Conservation (phyloP, 2,113 vertebrate species). For the Tychaedon coryphoeus region DNA sequence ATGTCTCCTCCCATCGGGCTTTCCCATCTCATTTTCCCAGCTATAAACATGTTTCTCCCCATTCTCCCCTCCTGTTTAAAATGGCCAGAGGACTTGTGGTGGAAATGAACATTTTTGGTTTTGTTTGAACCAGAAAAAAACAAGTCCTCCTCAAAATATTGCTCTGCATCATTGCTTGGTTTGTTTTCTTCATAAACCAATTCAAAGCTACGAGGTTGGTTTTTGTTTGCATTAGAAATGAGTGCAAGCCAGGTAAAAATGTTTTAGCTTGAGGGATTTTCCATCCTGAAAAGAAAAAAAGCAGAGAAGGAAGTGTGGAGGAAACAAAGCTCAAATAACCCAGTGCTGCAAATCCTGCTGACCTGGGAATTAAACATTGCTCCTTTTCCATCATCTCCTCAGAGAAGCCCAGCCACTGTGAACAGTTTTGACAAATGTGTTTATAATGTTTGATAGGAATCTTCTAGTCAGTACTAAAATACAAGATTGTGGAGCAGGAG, state of each 20-base stretch:
- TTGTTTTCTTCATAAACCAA: background rate
- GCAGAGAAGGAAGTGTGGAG: background rate
- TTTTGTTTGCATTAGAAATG: background rate
- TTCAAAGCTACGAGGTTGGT: background rate
- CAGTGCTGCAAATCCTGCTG: background rate
- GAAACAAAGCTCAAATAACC: background rate
- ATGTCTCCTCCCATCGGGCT: background rate
- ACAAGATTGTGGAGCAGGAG: background rate
- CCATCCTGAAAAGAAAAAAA: background rate
- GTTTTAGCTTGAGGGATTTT: background rate
- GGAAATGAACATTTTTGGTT: background rate
- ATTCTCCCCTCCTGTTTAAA: background rate
- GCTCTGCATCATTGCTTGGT: rapidly evolving
- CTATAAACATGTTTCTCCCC: background rate
- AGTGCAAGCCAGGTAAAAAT: background rate
- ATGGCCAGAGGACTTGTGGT: background rate
- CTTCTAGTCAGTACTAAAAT: background rate
- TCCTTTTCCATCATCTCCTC: background rate
- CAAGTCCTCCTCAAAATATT: background rate
- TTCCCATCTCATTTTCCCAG: background rate
- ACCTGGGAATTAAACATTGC: background rate
- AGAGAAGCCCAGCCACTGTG: background rate
- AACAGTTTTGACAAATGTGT: slow-evolving; percentile 14
- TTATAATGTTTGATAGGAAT: slow-evolving; percentile 5
- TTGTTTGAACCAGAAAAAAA: background rate